Conservation (phyloP, 2,888 invertebrate genomes). For the Schizaphis graminum region DNA sequence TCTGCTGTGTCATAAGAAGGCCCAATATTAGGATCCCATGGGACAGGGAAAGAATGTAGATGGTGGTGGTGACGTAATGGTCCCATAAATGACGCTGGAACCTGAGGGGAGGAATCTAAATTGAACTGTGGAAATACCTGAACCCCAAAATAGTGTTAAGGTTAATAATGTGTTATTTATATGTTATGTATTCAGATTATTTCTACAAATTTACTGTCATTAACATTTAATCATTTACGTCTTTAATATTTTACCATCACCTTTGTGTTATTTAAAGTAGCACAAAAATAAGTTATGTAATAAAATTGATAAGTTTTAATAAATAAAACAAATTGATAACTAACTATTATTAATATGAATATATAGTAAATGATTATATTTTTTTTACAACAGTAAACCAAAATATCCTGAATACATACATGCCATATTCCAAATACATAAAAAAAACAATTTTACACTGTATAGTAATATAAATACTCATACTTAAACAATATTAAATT, state of each 20-base stretch:
- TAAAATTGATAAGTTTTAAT: neutral
- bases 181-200: constrained; percentile 28
- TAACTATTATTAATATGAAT: neutral
- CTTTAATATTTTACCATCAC: neutral
- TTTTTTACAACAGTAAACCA: constrained; percentile 31
- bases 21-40: constrained; percentile 65
- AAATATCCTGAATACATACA: constrained; percentile 24
- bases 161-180: constrained; percentile 36
- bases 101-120: constrained; percentile 62
- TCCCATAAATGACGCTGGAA: constrained; percentile 63
- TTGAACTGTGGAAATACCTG: constrained; percentile 64
- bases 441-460: neutral
- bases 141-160: constrained; percentile 56
- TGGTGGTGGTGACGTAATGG: constrained; percentile 61
- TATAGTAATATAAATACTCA: neutral
- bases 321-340: neutral
- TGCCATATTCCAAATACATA: neutral
- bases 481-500: neutral
- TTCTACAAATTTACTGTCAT: constrained; percentile 24
- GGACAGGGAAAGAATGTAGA: constrained; percentile 61
- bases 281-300: neutral
- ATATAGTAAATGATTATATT: neutral
- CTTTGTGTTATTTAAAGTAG: neutral
- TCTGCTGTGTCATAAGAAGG: constrained; percentile 62
- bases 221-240: neutral